Base-by-base conservation (phyloP, 2,113 vertebrate genomes). In the Solenodon paradoxus region DNA sequence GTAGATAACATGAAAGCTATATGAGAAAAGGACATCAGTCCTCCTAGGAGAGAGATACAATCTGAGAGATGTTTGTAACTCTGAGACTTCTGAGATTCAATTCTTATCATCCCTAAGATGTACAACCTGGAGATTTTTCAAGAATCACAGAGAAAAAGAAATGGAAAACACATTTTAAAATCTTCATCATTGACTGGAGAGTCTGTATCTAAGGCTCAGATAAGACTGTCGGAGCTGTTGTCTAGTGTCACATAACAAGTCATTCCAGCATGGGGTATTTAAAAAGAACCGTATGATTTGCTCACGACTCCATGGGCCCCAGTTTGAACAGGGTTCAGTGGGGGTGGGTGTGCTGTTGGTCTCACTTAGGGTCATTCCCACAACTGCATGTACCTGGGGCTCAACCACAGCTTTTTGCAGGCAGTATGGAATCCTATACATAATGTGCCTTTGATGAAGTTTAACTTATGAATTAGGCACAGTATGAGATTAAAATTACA, bases 1-100 rank as follows among this genome's bases (percentile, higher is more conserved):
- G 57, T 59, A 97, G 85, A 92, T 88, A 86, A 90, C 94, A 92
- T 26, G n/a, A 82, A 89, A 93, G 19, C 74, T 49, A 64, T 85
- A 53, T 77, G 38, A 63, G 86, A 71, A 95, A 96, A 95, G 32
- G 85, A 75, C 35, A 66, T 45, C 4, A 7, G 61, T 85, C 97
- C 64, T 94, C 90, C 66, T 72, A 51, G 42, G 72, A 95, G 57
- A 15, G 22, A 94, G 89, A 86, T 77, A 47, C 0, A 61, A 11
- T 84, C 82, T 51, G 71, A 85, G 78, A 49, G 9, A 32, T 66
- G 13, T 64, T 51, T 61, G 79, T 64, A 66, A 69, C 42, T 91
- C 19, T 28, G 71, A 92, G 49, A 79, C n/a, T 88, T 68, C 63
- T 88, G 88, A 93, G 55, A 88, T 6, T 79, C n/a, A 51, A 16